phyloP scores from a whole-genome alignment of 2,888 invertebrate species.

The Poecilobothrus nobilitatus region DNA sequence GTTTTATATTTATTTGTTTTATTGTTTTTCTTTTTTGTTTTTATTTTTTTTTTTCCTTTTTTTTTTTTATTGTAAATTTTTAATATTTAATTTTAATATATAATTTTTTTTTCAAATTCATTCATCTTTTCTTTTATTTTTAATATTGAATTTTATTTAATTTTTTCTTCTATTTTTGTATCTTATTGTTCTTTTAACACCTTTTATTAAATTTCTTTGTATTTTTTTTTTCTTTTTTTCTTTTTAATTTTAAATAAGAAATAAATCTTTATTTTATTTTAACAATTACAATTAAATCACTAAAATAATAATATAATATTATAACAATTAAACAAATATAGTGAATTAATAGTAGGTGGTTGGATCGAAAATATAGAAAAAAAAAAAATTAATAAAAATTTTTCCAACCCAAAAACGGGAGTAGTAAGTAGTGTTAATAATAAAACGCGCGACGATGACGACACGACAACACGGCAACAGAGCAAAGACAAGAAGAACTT shows the following conservation, averaged over 20 bases:
- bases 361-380: constrained; percentile 1
- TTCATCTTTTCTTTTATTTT: too few relatives aligned
- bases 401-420: constrained; percentile 6
- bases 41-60: background rate
- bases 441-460: constrained; percentile 6
- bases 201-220: too few relatives aligned
- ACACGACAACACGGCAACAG: constrained; percentile 7
- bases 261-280: too few relatives aligned
- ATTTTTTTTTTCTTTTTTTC: background rate
- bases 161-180: too few relatives aligned
- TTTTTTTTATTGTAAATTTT: too few relatives aligned
- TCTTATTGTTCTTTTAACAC: too few relatives aligned
- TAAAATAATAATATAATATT: too few relatives aligned
- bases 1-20: background rate
- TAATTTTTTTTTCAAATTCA: too few relatives aligned
- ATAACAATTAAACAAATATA: too few relatives aligned
- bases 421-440: background rate
- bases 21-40: background rate
- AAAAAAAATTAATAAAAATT: background rate
- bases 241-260: too few relatives aligned
- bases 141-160: too few relatives aligned
- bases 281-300: background rate
- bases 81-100: too few relatives aligned
- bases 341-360: background rate
- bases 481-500: constrained; percentile 10